A percentile compares a stretch with the other conserved stretches of the same genome.
phyloP scores from a whole-genome alignment of 2,113 vertebrate species.

The Microcebus ravelobensis region DNA sequence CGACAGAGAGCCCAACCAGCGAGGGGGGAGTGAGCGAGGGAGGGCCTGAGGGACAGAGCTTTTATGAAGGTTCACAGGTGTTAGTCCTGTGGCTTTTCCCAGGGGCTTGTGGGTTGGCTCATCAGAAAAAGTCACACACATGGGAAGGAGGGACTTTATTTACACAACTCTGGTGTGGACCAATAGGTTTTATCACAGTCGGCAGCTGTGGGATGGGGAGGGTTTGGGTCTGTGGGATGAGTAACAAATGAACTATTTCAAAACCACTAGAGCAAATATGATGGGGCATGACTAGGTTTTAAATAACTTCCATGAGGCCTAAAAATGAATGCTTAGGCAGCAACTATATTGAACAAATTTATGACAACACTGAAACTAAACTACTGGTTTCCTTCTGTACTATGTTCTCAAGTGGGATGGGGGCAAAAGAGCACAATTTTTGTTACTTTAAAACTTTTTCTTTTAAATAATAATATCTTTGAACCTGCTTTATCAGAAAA shows the following conservation, averaged over 20 bases:
- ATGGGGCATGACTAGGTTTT: neutral
- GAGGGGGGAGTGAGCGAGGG: rapidly evolving
- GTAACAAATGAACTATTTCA: neutral
- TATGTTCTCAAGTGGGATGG: neutral
- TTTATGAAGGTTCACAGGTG: neutral
- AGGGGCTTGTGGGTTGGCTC: neutral
- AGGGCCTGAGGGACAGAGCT: rapidly evolving
- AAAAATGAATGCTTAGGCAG: neutral
- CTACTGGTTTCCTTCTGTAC: neutral
- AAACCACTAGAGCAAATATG: neutral
- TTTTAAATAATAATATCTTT: neutral
- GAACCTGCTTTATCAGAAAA: neutral
- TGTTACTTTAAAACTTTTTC: neutral
- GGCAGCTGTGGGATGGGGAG: neutral
- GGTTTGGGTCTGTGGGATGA: neutral
- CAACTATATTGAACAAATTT: neutral
- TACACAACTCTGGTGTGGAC: neutral
- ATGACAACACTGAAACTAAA: neutral
- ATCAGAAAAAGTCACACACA: neutral
- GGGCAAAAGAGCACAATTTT: neutral
- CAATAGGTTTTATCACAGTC: neutral
- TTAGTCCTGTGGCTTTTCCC: neutral
- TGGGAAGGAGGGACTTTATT: neutral
- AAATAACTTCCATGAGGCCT: neutral
- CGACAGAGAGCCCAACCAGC: neutral